These are phyloP conservation scores for Aphidoletes aphidimyza DNA, from an alignment of 2,888 invertebrate species.

Conservation along the genomic window DNA sequence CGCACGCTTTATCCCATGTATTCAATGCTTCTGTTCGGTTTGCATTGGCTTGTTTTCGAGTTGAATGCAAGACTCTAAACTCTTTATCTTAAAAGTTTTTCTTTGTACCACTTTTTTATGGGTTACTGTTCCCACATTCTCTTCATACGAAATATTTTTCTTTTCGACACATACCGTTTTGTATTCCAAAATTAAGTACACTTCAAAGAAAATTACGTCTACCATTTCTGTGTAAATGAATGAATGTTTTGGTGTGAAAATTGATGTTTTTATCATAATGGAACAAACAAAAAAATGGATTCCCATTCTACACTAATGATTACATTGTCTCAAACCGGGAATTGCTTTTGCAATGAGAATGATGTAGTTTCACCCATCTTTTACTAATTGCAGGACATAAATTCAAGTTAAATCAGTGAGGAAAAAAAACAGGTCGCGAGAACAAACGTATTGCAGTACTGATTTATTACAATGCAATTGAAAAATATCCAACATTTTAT, in stretches of 20 bases:
- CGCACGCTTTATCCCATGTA: not conserved
- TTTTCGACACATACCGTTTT: not conserved
- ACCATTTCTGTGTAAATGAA: not conserved
- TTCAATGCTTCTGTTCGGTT: not conserved
- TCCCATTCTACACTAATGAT: not conserved
- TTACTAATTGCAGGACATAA: not conserved
- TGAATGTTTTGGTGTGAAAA: not conserved
- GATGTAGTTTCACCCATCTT: not conserved
- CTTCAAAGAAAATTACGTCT: conserved; percentile 6
- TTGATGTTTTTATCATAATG: not conserved
- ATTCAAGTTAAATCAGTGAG: not conserved
- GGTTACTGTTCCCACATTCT: not conserved
- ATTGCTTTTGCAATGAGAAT: not conserved
- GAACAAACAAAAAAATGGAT: not conserved
- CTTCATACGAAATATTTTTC: not conserved
- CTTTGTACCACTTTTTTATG: not conserved
- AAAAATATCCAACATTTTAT: too few species aligned
- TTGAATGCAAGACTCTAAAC: conserved; percentile 21
- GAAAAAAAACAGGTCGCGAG: not conserved
- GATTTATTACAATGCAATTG: not conserved
- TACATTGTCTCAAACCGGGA: not conserved
- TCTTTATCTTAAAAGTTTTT: conserved; percentile 33
- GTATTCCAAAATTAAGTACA: not conserved
- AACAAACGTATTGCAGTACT: not conserved
- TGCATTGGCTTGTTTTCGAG: conserved; percentile 20